A percentile compares a stretch with the other conserved stretches of the same genome.
Evolutionary conservation across 2,888 invertebrate species (phyloP).

Genomic region (Nyleta sp.): DNA sequence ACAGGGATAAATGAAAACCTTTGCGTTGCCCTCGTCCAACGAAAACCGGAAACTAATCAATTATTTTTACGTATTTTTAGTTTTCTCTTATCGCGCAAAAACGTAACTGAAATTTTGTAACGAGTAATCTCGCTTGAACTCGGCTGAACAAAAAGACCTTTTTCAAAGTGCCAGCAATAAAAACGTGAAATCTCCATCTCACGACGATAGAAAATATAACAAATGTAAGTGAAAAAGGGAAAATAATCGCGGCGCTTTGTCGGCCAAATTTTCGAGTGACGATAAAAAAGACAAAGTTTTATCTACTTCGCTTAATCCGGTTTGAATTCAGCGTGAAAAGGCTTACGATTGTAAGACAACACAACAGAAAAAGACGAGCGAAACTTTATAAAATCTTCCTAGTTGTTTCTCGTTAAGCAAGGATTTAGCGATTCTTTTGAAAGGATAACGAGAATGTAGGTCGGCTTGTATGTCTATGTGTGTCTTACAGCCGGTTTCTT

Average conservation of each 20-base stretch:
- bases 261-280: conserved; percentile 42
- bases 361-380: conserved; percentile 29
- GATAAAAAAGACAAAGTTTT: conserved; percentile 50
- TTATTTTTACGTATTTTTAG: too few species aligned
- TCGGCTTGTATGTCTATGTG: conserved; percentile 49
- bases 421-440: conserved; percentile 72
- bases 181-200: conserved; percentile 11
- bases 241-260: conserved; percentile 46
- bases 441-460: conserved; percentile 65
- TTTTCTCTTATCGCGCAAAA: too few species aligned
- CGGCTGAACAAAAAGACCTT: too few species aligned
- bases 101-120: too few species aligned
- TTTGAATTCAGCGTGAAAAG: conserved; percentile 47
- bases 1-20: too few species aligned
- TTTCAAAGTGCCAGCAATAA: not conserved
- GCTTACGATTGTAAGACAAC: conserved; percentile 37
- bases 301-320: conserved; percentile 48
- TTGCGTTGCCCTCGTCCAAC: too few species aligned
- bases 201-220: conserved; percentile 16
- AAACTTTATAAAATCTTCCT: conserved; percentile 69
- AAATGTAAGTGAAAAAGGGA: conserved; percentile 15
- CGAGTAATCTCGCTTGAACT: too few species aligned
- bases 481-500: conserved; percentile 4
- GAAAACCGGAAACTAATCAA: too few species aligned
- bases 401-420: conserved; percentile 72